Conservation (phyloP, 2,888 invertebrate species). For the Itoplectis maculator region DNA sequence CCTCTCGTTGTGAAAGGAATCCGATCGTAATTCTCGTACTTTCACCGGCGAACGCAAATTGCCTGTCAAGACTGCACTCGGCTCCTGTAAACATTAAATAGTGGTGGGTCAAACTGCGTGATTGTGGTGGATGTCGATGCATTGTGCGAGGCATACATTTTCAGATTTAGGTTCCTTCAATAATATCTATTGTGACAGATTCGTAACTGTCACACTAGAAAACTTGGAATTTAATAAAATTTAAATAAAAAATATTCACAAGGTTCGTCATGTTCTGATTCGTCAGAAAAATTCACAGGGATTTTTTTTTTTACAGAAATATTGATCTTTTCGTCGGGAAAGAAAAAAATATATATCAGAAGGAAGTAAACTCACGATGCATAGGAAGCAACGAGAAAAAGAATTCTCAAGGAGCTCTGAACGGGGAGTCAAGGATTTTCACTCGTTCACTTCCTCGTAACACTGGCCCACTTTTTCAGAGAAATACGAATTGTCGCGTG, state of each 20-base stretch:
- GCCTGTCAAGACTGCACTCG: constrained; percentile 2
- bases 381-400: background rate
- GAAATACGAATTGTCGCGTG: constrained; percentile 21
- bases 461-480: constrained; percentile 67
- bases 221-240: no score
- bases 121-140: background rate
- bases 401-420: background rate
- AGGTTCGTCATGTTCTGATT: no score
- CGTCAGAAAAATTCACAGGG: no score
- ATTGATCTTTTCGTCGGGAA: background rate
- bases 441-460: constrained; percentile 43
- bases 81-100: constrained; percentile 23
- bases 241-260: no score
- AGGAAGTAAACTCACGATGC: constrained; percentile 1
- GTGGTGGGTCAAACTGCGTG: background rate
- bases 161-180: background rate
- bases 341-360: background rate
- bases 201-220: no score
- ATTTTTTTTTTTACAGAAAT: background rate
- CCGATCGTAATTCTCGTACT: constrained; percentile 56
- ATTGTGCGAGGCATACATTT: background rate
- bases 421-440: background rate
- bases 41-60: constrained; percentile 30
- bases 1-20: constrained; percentile 56
- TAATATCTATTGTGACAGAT: no score